These are phyloP conservation scores for Drusus annulatus DNA, from an alignment of 1,140 invertebrate species.

Conservation along the genomic window DNA sequence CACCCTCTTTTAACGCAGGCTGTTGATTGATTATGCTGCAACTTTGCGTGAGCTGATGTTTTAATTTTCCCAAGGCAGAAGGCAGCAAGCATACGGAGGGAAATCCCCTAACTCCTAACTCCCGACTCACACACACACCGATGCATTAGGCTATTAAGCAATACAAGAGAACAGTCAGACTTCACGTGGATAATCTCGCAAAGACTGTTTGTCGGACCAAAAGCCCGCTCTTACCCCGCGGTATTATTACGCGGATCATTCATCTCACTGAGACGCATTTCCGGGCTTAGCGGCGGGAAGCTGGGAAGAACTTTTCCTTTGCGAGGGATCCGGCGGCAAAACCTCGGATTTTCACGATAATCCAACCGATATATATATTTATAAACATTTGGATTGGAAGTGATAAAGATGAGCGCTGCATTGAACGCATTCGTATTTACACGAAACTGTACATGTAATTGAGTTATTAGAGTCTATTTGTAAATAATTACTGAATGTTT, in stretches of 20 bases:
- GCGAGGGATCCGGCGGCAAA: conserved; percentile 20
- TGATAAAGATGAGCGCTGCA: no score
- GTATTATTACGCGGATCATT: conserved; percentile 55
- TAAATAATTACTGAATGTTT: no score
- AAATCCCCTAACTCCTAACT: neutral
- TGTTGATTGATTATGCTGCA: conserved; percentile 26
- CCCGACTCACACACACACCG: no score
- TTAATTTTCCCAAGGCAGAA: conserved; percentile 17
- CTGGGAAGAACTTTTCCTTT: conserved; percentile 32
- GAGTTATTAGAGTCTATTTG: no score
- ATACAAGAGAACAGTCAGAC: conserved; percentile 35
- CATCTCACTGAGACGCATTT: conserved; percentile 52
- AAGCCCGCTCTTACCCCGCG: conserved; percentile 35
- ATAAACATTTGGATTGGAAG: neutral
- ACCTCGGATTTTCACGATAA: conserved; percentile 34
- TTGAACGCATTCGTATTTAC: no score
- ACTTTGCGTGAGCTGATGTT: neutral
- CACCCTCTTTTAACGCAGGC: conserved; percentile 22
- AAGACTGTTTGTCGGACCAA: conserved; percentile 39
- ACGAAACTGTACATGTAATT: no score
- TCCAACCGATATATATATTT: conserved; percentile 27
- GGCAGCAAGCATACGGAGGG: neutral
- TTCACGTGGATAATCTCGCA: conserved; percentile 50
- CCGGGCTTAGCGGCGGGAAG: conserved; percentile 33
- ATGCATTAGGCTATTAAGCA: neutral